A percentile compares a stretch with the other conserved stretches of the same genome.
Conservation (phyloP, 2,888 invertebrate genomes). For the Cryptocheilus praepositus region DNA sequence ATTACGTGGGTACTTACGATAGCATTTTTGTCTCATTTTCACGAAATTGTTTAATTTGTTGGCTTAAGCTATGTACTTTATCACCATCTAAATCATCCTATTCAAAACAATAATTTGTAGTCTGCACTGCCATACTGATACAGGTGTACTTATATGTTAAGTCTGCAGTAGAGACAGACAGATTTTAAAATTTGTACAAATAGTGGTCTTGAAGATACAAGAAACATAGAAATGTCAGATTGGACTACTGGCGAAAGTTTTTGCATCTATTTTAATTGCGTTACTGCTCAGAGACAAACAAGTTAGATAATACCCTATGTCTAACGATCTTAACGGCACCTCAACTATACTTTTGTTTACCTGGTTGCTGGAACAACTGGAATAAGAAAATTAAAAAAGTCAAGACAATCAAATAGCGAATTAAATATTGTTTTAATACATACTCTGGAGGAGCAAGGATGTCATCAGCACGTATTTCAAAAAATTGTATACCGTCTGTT, state of each 20-base stretch:
- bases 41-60: neutral
- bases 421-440: constrained; percentile 17
- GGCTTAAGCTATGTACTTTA: too few species aligned
- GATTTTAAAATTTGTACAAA: neutral
- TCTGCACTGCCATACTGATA: neutral
- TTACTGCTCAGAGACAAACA: neutral
- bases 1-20: neutral
- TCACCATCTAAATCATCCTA: neutral
- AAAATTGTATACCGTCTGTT: constrained; percentile 77
- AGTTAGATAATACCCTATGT: constrained; percentile 41
- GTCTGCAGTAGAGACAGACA: neutral
- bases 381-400: constrained; percentile 43
- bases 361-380: constrained; percentile 63
- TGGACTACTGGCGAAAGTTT: too few species aligned
- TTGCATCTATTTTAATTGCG: neutral
- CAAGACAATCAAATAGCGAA: neutral
- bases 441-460: constrained; percentile 64
- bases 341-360: constrained; percentile 63
- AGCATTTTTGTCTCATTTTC: constrained; percentile 11
- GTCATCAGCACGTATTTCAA: constrained; percentile 72
- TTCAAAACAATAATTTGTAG: constrained; percentile 4
- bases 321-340: constrained; percentile 54
- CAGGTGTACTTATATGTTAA: too few species aligned
- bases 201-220: neutral
- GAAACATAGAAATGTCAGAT: neutral